Base-by-base conservation (phyloP, 2,797 vertebrate genomes). In the Podargus strigoides region DNA sequence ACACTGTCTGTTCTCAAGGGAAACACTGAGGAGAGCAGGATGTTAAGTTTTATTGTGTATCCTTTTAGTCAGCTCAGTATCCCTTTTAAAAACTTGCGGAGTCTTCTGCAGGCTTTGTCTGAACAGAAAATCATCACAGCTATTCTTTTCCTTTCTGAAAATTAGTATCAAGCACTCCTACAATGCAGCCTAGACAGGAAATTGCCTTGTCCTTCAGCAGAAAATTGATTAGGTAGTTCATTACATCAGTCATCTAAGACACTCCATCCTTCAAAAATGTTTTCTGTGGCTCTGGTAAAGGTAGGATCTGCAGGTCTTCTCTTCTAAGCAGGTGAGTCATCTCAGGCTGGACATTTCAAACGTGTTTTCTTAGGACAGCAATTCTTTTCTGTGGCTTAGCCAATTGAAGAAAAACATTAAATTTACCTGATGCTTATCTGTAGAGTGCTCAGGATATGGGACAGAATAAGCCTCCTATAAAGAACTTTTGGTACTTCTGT, bases 171-270 rank as follows among this genome's bases (percentile, higher is more conserved):
- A 95, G 83, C 52, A 90, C 77, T 94, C 94, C 55, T 90, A 88
- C 84, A 83, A 24, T 68, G 62, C 58, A 85, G 87, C 89, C 84
- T 93, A 95, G 92, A 90, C 93, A 93, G 95, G 96, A 97, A 97
- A 96, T 97, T 97, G 90, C 93, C 84, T 73, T 79, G 86, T 96
- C 86, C 78, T 94, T 95, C 93, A 94, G 81, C 47, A 86, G 94
- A 92, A 96, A 96, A 96, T 96, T 94, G 95, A 97, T 96, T 87
- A 68, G 59, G 52, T 67, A 94, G 70, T 92, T 97, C 78, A 94
- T 97, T 95, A 74, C 89, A 96, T 95, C 85, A 87, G 79, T 96
- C 95, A 92, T 93, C 90, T 87, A 78, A 94, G 82, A 91, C 80
- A 76, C 49, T 87, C 46, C 50, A 91, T 75, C 53, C 64, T 96